Evolutionary conservation across 2,797 vertebrate genomes (phyloP), one percentile per base, ranked within the genome.

Genomic region (Sebastes steindachneri): DNA sequence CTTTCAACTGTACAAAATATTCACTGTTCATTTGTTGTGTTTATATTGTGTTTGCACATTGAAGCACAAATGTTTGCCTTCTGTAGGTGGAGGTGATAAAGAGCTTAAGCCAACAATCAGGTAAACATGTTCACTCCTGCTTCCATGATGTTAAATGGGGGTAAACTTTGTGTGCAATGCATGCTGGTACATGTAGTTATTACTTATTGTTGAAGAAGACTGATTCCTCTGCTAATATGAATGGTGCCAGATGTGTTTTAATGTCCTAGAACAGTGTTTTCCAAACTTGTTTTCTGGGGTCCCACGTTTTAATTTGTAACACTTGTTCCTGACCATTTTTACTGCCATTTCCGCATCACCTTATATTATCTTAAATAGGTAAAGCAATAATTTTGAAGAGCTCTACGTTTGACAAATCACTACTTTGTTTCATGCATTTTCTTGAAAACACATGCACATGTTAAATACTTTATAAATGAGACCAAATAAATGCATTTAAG

Each of bases 61-160:
- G 33, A 75, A 45, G 60, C 55, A 62, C 41, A 81, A 75, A 64
- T 68, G 23, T 29, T 80, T 67, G 72, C 55, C 62, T 59, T 85
- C 63, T 82, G 53, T 74, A 72, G 31, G 72, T 59, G 68, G 65
- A 71, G n/a, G 48, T 73, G 55, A 89, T 80, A 80, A 81, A 62
- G 21, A 75, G 70, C 80, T 88, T 73, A 81, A 51, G 11, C 57
- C 51, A 68, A 78, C 78, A 89, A 67, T 23, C 68, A 71, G 33
- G 59, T 79, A 83, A 87, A 89, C 80, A 80, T 68, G 69, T 78
- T 75, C 51, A 58, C 31, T 0, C 37, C 2, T 72, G 64, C 51
- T 33, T 31, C 51, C 23, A 28, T 79, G 45, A 82, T 67, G 63
- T 67, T 28, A 58, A 26, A 29, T 19, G 29, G 7, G 17, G 4